Evolutionary conservation across 2,797 vertebrate species (phyloP).

Genomic region (Cryptoblepharus egeriae): DNA sequence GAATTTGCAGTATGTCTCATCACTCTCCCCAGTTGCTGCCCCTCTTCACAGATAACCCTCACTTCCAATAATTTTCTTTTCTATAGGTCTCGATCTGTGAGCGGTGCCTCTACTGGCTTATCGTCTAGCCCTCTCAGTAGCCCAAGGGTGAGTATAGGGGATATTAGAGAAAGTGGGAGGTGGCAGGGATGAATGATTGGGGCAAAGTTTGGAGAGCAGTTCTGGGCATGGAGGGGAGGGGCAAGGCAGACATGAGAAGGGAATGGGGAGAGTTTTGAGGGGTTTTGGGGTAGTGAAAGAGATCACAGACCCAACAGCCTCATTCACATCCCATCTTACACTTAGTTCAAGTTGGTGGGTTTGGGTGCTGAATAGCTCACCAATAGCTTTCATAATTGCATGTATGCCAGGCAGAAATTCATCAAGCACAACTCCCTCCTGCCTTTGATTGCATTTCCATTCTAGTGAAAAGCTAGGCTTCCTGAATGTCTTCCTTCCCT

Average conservation of each 20-base stretch:
- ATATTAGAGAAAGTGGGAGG: not conserved
- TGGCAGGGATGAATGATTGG: not conserved
- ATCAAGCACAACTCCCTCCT: not conserved
- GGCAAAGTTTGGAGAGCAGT: not conserved
- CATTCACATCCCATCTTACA: conserved; percentile 21
- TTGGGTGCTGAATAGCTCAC: not conserved
- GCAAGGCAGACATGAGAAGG: not conserved
- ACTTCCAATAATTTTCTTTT: not conserved
- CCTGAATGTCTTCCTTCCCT: not conserved
- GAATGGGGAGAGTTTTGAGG: not conserved
- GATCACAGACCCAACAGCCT: conserved; percentile 18
- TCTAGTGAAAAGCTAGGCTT: not conserved
- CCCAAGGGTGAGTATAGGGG: conserved; percentile 86
- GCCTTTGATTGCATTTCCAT: not conserved
- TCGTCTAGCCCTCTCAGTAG: conserved; percentile 94
- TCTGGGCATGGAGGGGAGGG: not conserved
- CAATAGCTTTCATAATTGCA: not conserved
- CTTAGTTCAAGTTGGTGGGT: not conserved
- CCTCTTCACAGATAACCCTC: not conserved
- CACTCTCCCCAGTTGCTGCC: not conserved
- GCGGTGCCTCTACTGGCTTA: conserved; percentile 91
- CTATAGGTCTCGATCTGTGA: conserved; percentile 90
- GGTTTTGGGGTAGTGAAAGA: not conserved
- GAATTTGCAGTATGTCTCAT: not conserved
- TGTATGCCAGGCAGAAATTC: not conserved